Base-by-base conservation (phyloP, 2,888 invertebrate species). In the Cheilosia vernalis region DNA sequence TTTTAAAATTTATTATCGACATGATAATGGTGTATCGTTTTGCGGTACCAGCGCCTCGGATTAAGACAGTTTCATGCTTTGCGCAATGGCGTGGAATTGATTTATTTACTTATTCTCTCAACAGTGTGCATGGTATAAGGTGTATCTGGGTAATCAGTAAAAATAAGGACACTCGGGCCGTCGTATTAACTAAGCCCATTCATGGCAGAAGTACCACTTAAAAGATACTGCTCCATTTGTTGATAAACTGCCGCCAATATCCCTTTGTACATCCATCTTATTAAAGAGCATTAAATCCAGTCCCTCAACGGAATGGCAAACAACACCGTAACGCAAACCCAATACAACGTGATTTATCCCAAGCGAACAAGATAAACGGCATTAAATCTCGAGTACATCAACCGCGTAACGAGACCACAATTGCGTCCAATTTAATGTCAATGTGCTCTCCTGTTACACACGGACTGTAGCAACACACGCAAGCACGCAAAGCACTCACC, bases 361-460 rank as follows among this genome's bases (percentile, higher is more conserved):
- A 63, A 81, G 61, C 81, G 85, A 85, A 85, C 76, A 85, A 85
- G 85, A 85, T 85, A 85, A 85, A 85, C 81, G 80, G 44, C 85
- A 85, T 85, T 80, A 85, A 85, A 81, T 81, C 81, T 81, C 61
- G 85, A 77, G 80, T 85, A 85, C 76, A 85, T 85, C 81, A 85
- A 72, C 85, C 85, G 85, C 85, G 85, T 85, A 85, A 85, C 80
- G 85, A 85, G 85, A 85, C 85, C 81, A 85, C 81, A 80, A 85
- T 85, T 85, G 85, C 72, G 85, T 85, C 85, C 85, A 85, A 85
- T 80, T 85, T 85, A 56, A 85, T 85, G 85, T 81, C 85, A 81
- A 85, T 85, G 85, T 72, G 76, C 73, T 84, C 61, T 63, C 63
- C 73, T 61, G 61, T 67, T 56, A 47, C 63, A 49, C 47, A 9